Conservation (phyloP, 2,113 vertebrate genomes). For the Xenopus laevis region DNA sequence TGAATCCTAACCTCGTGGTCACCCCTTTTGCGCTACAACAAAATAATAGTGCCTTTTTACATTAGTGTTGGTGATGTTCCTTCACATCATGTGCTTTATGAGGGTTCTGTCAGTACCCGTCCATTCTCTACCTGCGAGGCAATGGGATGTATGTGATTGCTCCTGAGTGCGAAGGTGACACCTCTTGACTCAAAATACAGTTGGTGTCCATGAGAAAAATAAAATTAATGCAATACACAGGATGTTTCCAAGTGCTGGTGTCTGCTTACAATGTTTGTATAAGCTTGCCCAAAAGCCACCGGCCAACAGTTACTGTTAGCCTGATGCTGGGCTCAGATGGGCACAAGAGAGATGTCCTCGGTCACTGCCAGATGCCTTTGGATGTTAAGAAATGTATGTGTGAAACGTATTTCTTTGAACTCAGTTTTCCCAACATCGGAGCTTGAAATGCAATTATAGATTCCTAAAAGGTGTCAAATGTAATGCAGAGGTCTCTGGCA, state of each 20-base stretch:
- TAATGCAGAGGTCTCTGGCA: not conserved
- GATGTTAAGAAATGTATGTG: not conserved
- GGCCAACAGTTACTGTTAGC: not conserved
- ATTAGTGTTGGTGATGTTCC: not conserved
- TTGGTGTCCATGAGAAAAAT: slow-evolving; percentile 6
- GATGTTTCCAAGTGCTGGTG: slow-evolving; percentile 43
- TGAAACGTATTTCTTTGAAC: not conserved
- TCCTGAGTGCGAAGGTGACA: slow-evolving; percentile 21
- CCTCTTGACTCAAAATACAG: slow-evolving; percentile 6
- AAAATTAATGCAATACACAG: slow-evolving; percentile 6
- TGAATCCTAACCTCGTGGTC: not conserved
- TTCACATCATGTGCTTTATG: slow-evolving; percentile 30
- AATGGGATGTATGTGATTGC: slow-evolving; percentile 17
- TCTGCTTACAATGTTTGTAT: slow-evolving; percentile 23
- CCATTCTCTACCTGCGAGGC: not conserved
- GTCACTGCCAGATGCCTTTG: not conserved
- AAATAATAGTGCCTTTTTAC: not conserved
- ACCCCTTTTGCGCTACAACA: not conserved
- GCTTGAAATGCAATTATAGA: not conserved
- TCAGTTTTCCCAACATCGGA: not conserved
- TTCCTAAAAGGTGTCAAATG: not conserved
- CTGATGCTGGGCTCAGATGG: not conserved
- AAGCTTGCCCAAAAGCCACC: slow-evolving; percentile 4
- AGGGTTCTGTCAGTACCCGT: not conserved
- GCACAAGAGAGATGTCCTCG: not conserved